Percentiles rank a stretch among this genome's conserved stretches.
Conservation (phyloP, 2,888 invertebrate genomes). For the Hypercompe scribonia region DNA sequence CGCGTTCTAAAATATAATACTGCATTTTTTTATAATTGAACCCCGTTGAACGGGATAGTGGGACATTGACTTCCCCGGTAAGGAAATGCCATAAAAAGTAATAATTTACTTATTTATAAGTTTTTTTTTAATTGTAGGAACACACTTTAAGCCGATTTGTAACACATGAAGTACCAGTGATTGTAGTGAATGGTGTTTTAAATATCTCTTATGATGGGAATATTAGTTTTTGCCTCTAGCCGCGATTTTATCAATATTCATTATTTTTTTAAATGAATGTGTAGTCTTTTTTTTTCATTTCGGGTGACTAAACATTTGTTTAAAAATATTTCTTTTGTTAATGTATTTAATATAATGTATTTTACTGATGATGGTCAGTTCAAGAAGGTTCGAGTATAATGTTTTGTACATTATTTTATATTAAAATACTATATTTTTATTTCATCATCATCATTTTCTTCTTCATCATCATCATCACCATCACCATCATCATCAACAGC, state of each 20-base stretch:
- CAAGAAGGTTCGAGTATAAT: not conserved
- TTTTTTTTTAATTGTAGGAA: constrained; percentile 46
- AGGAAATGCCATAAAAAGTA: constrained; percentile 52
- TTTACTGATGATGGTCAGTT: not conserved
- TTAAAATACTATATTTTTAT: constrained; percentile 7
- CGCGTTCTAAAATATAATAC: constrained; percentile 19
- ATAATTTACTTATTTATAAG: constrained; percentile 49
- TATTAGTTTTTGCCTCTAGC: constrained; percentile 22
- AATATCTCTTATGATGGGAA: constrained; percentile 14
- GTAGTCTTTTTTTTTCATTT: constrained; percentile 11
- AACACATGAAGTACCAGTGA: constrained; percentile 45
- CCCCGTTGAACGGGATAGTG: constrained; percentile 66
- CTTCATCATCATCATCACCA: no score
- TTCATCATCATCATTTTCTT: no score
- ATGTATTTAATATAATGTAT: not conserved
- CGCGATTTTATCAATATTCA: not conserved
- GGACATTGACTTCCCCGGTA: constrained; percentile 57
- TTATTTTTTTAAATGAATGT: constrained; percentile 6
- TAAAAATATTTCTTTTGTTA: not conserved
- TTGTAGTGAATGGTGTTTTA: constrained; percentile 30
- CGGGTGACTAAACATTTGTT: constrained; percentile 18
- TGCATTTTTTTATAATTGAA: constrained; percentile 48
- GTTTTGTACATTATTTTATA: not conserved
- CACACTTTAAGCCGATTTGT: constrained; percentile 44
- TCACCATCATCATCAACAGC: no score